A percentile compares a stretch with the other conserved stretches of the same genome.
Evolutionary conservation across 2,888 invertebrate species (phyloP).

Genomic region (Nematopogon swammerdamellus): DNA sequence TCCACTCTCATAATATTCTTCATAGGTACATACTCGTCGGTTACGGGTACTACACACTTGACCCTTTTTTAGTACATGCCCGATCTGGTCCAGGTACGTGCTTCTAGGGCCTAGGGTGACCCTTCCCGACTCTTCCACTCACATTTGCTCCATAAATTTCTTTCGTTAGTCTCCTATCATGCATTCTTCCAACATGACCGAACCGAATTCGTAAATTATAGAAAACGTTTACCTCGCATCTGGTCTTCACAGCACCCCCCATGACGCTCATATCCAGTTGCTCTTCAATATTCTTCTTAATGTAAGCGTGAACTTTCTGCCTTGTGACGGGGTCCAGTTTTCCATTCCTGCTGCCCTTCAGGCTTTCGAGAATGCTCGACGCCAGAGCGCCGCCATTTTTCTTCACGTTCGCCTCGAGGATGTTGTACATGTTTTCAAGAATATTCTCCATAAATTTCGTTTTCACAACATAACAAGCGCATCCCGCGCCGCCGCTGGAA

Average conservation of each 20-base stretch:
- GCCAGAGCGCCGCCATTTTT: constrained; percentile 28
- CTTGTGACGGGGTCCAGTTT: constrained; percentile 30
- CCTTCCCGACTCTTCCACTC: no score
- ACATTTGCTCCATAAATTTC: no score
- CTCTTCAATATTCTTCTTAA: constrained; percentile 30
- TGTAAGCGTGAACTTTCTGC: constrained; percentile 30
- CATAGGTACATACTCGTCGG: no score
- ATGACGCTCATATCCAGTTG: constrained; percentile 41
- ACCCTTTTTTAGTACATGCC: no score
- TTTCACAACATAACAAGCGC: constrained; percentile 34
- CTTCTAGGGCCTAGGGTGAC: no score
- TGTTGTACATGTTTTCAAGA: constrained; percentile 43
- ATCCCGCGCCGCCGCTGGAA: constrained; percentile 23
- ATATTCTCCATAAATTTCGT: constrained; percentile 38
- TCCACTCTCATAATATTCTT: no score
- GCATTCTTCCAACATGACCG: no score
- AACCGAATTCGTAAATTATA: no score
- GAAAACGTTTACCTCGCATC: constrained; percentile 42
- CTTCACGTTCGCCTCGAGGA: constrained; percentile 27
- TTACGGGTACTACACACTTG: no score
- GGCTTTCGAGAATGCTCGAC: constrained; percentile 24
- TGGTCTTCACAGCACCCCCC: constrained; percentile 44
- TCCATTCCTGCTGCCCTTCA: constrained; percentile 35
- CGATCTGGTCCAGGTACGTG: no score
- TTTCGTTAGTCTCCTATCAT: no score